phyloP scores from a whole-genome alignment of 2,113 vertebrate genomes.

The Chaenocephalus aceratus region DNA sequence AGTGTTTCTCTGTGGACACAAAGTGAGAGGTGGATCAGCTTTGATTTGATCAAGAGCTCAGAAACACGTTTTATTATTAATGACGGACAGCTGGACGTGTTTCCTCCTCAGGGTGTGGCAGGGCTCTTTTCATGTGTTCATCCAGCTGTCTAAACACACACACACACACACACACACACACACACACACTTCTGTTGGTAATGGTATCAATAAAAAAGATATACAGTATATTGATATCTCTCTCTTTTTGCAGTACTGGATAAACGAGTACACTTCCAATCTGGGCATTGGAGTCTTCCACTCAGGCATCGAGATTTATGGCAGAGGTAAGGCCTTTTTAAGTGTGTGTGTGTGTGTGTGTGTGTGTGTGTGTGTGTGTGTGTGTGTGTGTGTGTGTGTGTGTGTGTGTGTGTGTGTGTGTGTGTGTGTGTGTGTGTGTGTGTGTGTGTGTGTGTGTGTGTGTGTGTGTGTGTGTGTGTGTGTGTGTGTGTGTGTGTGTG shows the following conservation, averaged over 20 bases:
- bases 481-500: slow-evolving; percentile 12
- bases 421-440: slow-evolving; percentile 19
- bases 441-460: slow-evolving; percentile 26
- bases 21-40: not conserved
- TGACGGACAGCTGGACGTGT: slow-evolving; percentile 56
- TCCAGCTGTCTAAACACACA: no score
- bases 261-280: slow-evolving; percentile 96
- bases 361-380: no score
- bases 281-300: slow-evolving; percentile 96
- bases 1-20: slow-evolving; percentile 36
- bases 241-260: slow-evolving; percentile 90
- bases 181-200: no score
- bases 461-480: slow-evolving; percentile 28
- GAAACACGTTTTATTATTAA: slow-evolving; percentile 74
- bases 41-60: not conserved
- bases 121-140: not conserved
- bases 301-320: slow-evolving; percentile 95
- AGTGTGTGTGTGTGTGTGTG: no score
- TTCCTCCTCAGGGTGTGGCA: slow-evolving; percentile 28
- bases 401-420: no score
- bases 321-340: slow-evolving; percentile 86
- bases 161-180: no score
- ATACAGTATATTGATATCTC: slow-evolving; percentile 15
- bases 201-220: no score
- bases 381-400: no score